Evolutionary conservation across 2,797 vertebrate genomes (phyloP).

Genomic region (Pyrocephalus nanus): DNA sequence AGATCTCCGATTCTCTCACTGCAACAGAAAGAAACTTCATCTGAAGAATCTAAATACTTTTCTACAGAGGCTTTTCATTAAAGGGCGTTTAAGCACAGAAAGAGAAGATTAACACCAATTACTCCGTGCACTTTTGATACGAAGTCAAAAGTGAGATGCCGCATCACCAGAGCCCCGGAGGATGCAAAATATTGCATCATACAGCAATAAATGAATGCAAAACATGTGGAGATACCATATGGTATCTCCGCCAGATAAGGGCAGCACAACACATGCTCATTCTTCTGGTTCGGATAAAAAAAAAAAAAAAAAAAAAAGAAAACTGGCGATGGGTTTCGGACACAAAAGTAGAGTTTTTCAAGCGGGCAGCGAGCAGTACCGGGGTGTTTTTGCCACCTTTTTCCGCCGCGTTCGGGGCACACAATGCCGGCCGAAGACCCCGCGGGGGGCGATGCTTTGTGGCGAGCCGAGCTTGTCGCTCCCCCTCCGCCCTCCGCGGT

Average conservation of each 20-base stretch:
- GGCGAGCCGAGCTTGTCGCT: neutral
- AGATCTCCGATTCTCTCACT: neutral
- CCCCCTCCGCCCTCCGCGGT: neutral
- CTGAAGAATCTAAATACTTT: neutral
- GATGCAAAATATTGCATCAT: slow-evolving; percentile 74
- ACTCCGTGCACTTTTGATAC: neutral
- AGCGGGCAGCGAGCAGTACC: neutral
- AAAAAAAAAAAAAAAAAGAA: neutral
- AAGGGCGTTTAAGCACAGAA: neutral
- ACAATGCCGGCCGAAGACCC: neutral
- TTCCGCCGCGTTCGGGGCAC: neutral
- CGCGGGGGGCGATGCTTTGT: neutral
- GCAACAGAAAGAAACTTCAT: neutral
- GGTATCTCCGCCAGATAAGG: neutral
- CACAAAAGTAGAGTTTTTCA: neutral
- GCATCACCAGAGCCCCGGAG: neutral
- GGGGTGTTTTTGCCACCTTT: neutral
- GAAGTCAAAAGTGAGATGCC: slow-evolving; percentile 3
- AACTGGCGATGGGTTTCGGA: accelerated
- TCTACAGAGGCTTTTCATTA: neutral
- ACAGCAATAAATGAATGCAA: slow-evolving; percentile 40
- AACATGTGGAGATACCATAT: neutral
- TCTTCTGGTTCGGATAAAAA: neutral
- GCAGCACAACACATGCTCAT: neutral
- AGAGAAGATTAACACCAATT: neutral